A percentile compares a stretch with the other conserved stretches of the same genome.
These are phyloP conservation scores for Dicerorhinus sumatrensis DNA, from an alignment of 2,113 vertebrate genomes.

Conservation along the genomic window DNA sequence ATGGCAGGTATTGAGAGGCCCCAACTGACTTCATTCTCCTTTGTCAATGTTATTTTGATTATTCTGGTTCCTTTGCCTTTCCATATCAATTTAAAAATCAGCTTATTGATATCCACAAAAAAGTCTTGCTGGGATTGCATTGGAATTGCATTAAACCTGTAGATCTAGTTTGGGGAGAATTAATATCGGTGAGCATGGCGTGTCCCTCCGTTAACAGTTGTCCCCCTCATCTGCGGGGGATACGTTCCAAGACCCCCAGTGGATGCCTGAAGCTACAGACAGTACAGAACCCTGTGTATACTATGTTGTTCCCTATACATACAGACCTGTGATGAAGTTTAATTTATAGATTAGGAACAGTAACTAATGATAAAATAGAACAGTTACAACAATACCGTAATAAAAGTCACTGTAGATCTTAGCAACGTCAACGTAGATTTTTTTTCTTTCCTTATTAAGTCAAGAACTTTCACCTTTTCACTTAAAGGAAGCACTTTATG, in stretches of 20 bases:
- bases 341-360: background rate
- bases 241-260: background rate
- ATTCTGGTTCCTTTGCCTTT: too few relatives aligned
- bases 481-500: too few relatives aligned
- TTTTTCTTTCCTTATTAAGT: too few relatives aligned
- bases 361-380: too few relatives aligned
- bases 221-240: background rate
- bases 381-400: too few relatives aligned
- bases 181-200: accelerated
- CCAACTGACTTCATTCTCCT: background rate
- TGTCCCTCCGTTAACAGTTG: too few relatives aligned
- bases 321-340: background rate
- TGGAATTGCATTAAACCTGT: background rate
- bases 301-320: background rate
- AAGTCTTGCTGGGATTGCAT: accelerated
- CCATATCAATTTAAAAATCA: background rate
- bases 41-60: background rate
- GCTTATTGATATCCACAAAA: accelerated
- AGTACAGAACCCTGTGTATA: background rate
- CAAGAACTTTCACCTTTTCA: too few relatives aligned
- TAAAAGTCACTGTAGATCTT: too few relatives aligned
- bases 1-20: too few relatives aligned
- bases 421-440: too few relatives aligned
- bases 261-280: background rate
- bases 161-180: background rate